phyloP scores from a whole-genome alignment of 1,140 invertebrate species.

The Sminthurides bifidus region DNA sequence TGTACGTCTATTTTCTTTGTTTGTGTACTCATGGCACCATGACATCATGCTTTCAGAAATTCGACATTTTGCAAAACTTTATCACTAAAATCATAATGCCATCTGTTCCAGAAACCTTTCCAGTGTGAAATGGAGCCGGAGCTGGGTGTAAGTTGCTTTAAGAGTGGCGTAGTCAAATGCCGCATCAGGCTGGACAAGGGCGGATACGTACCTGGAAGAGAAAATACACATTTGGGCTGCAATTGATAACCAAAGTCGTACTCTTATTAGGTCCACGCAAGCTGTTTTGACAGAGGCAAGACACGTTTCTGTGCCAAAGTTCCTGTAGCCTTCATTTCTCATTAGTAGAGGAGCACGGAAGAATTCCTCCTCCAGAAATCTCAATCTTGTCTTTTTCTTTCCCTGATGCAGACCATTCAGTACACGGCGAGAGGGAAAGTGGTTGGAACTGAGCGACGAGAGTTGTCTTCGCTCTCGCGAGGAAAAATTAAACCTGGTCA shows the following conservation, averaged over 20 bases:
- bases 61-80: too few species aligned
- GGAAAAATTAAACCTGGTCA: slow-evolving; percentile 72
- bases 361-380: not conserved
- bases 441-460: slow-evolving; percentile 72
- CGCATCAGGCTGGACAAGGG: slow-evolving; percentile 75
- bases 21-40: too few species aligned
- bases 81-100: too few species aligned
- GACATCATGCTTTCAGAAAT: too few species aligned
- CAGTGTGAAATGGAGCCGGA: slow-evolving; percentile 81
- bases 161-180: slow-evolving; percentile 66
- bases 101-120: slow-evolving; percentile 67
- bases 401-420: slow-evolving; percentile 59
- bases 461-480: slow-evolving; percentile 63
- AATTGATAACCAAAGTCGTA: slow-evolving; percentile 72
- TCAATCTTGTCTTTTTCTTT: not conserved
- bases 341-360: not conserved
- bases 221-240: slow-evolving; percentile 66
- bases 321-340: not conserved
- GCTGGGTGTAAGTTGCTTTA: slow-evolving; percentile 63
- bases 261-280: slow-evolving; percentile 58
- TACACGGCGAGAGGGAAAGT: slow-evolving; percentile 77
- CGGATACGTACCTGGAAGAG: slow-evolving; percentile 72
- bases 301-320: not conserved
- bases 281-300: slow-evolving; percentile 65
- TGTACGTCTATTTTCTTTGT: slow-evolving; percentile 48